phyloP scores from a whole-genome alignment of 2,113 vertebrate genomes.

The Cephalopterus ornatus region DNA sequence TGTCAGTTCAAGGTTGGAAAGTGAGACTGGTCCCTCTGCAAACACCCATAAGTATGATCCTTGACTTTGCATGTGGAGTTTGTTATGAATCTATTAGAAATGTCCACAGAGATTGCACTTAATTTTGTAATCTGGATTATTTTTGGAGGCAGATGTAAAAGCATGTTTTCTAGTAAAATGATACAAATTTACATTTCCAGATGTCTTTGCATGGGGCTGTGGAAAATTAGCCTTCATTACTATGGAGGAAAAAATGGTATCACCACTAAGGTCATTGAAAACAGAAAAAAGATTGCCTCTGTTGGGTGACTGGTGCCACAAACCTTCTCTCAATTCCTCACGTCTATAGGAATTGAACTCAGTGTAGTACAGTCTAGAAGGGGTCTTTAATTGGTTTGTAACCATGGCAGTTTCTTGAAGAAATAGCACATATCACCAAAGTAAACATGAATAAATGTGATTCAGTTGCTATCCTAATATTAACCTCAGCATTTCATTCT shows the following conservation, averaged over 20 bases:
- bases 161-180: neutral
- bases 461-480: neutral
- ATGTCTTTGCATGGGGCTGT: neutral
- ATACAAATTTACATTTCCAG: neutral
- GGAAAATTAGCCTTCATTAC: neutral
- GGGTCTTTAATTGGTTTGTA: neutral
- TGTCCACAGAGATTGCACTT: neutral
- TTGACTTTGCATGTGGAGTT: neutral
- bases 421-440: neutral
- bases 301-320: neutral
- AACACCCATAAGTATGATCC: neutral
- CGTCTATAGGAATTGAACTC: neutral
- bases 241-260: neutral
- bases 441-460: neutral
- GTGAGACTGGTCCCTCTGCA: neutral
- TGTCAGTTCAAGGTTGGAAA: neutral
- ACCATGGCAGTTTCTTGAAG: neutral
- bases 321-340: neutral
- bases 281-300: neutral
- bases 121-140: neutral
- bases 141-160: neutral
- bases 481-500: neutral
- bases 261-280: neutral
- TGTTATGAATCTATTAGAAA: neutral
- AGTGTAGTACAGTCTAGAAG: neutral